A percentile compares a stretch with the other conserved stretches of the same genome.
phyloP scores from a whole-genome alignment of 2,113 vertebrate species.

The Oryzias melastigma region DNA sequence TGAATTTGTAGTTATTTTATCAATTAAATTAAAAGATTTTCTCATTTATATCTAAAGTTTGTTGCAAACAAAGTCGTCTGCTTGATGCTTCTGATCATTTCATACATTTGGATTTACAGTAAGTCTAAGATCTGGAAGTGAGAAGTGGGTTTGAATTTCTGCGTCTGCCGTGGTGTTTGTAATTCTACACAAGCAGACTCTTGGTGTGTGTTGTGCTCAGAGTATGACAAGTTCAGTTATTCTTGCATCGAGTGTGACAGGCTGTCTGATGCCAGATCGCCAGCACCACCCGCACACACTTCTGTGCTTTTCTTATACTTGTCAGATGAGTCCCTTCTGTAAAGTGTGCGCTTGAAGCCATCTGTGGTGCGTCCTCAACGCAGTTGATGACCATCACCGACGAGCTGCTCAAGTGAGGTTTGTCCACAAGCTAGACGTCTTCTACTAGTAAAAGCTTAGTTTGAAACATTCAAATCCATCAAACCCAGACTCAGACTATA shows the following conservation, averaged over 20 bases:
- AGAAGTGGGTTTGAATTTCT: background rate
- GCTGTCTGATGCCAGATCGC: slow-evolving; percentile 8
- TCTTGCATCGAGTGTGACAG: slow-evolving; percentile 2
- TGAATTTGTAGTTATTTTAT: no score
- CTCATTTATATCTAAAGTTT: no score
- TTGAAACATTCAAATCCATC: no score
- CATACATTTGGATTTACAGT: no score
- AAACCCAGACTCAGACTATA: no score
- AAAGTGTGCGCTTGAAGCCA: slow-evolving; percentile 13
- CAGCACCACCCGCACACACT: slow-evolving; percentile 17
- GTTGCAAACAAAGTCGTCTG: no score
- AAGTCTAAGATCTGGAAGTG: no score
- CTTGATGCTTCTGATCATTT: no score
- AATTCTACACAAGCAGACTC: background rate
- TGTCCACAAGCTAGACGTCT: no score
- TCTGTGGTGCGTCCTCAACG: slow-evolving; percentile 29
- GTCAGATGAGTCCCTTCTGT: slow-evolving; percentile 30
- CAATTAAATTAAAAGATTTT: no score
- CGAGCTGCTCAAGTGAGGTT: background rate
- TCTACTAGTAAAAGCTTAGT: no score
- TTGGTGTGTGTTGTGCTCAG: background rate
- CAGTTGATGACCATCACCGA: slow-evolving; percentile 21
- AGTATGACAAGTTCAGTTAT: slow-evolving; percentile 7
- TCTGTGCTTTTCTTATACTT: slow-evolving; percentile 23
- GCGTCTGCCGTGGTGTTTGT: background rate